Evolutionary conservation across 2,888 invertebrate genomes (phyloP).

Genomic region (Athrips mouffetella): DNA sequence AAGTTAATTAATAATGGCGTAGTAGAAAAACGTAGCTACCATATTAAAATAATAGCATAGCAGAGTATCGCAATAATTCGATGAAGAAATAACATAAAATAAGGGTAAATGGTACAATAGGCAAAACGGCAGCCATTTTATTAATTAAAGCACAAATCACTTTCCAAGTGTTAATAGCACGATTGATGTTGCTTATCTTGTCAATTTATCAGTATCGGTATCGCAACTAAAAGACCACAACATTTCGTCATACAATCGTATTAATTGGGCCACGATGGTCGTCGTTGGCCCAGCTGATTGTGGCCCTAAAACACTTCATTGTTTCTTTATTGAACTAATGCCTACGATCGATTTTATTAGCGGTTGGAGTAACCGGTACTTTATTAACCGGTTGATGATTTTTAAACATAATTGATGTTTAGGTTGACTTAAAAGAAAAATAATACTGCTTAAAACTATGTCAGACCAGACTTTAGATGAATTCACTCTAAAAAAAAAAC

Average conservation of each 20-base stretch:
- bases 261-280: slow-evolving; percentile 50
- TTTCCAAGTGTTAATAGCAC: slow-evolving; percentile 32
- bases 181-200: slow-evolving; percentile 51
- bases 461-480: too few relatives aligned
- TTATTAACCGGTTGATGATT: neutral
- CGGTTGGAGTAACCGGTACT: neutral
- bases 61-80: too few relatives aligned
- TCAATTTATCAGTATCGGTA: slow-evolving; percentile 45
- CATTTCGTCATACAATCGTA: slow-evolving; percentile 58
- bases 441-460: too few relatives aligned
- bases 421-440: too few relatives aligned
- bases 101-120: too few relatives aligned
- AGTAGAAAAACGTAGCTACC: too few relatives aligned
- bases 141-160: slow-evolving; percentile 22
- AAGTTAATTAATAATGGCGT: too few relatives aligned
- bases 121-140: slow-evolving; percentile 7
- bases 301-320: neutral
- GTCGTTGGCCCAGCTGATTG: neutral
- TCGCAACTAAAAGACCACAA: slow-evolving; percentile 38
- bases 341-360: slow-evolving; percentile 3
- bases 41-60: too few relatives aligned
- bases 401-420: neutral
- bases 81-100: too few relatives aligned
- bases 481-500: too few relatives aligned
- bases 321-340: neutral